Evolutionary conservation across 2,888 invertebrate species (phyloP).

Genomic region (Venusia cambrica): DNA sequence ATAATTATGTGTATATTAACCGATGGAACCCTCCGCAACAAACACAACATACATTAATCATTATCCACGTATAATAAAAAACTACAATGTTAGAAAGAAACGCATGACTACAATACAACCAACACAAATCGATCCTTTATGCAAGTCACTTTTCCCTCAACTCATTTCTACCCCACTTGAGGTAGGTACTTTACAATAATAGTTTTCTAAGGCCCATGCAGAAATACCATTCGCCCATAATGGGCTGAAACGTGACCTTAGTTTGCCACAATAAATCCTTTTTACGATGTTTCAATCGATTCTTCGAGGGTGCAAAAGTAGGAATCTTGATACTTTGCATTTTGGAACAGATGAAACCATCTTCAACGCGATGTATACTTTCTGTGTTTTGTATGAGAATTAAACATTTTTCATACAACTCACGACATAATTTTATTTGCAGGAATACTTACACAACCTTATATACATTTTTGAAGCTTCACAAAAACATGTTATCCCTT

Average conservation of each 20-base stretch:
- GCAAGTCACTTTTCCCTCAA: slow-evolving; percentile 26
- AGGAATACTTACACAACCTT: too few relatives aligned
- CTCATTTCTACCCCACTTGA: slow-evolving; percentile 25
- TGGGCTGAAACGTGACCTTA: slow-evolving; percentile 60
- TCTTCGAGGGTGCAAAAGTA: slow-evolving; percentile 27
- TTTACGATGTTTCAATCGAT: slow-evolving; percentile 56
- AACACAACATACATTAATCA: too few relatives aligned
- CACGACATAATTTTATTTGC: too few relatives aligned
- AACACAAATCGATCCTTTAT: slow-evolving; percentile 14
- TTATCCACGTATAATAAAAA: not conserved
- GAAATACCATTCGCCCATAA: slow-evolving; percentile 51
- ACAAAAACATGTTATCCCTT: too few relatives aligned
- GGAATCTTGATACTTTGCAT: slow-evolving; percentile 48
- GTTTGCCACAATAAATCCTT: slow-evolving; percentile 58
- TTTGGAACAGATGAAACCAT: too few relatives aligned
- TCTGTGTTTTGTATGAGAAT: too few relatives aligned
- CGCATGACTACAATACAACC: too few relatives aligned
- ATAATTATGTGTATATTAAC: too few relatives aligned
- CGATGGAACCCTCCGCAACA: too few relatives aligned
- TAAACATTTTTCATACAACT: too few relatives aligned
- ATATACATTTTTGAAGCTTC: too few relatives aligned
- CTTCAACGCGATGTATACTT: too few relatives aligned
- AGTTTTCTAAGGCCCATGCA: slow-evolving; percentile 46
- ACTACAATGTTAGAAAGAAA: slow-evolving; percentile 10
- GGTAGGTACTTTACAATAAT: slow-evolving; percentile 32